Evolutionary conservation across 1,140 invertebrate genomes (phyloP).

Genomic region (Monomorium pharaonis): DNA sequence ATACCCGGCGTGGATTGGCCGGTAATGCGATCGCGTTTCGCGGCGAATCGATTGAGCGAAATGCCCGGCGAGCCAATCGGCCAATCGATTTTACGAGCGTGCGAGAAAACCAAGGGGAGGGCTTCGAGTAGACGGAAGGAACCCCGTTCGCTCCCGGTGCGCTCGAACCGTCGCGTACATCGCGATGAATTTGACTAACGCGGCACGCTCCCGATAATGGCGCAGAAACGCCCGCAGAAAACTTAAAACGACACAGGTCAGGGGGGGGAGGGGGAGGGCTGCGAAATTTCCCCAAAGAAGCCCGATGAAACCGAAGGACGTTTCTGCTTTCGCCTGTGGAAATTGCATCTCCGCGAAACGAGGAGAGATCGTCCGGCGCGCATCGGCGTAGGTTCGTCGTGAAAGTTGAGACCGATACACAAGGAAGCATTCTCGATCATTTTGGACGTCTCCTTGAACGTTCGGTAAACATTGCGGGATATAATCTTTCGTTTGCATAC

Average conservation of each 20-base stretch:
- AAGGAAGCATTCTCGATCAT: constrained; percentile 46
- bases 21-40: constrained; percentile 52
- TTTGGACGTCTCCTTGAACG: constrained; percentile 42
- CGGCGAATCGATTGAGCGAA: constrained; percentile 31
- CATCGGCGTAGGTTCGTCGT: constrained; percentile 28
- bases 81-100: constrained; percentile 50
- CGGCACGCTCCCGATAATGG: neutral
- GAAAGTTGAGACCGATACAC: constrained; percentile 52
- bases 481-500: constrained; percentile 64
- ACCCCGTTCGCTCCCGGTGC: neutral
- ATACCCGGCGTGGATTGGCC: constrained; percentile 51
- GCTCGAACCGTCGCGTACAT: neutral
- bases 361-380: neutral
- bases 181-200: neutral
- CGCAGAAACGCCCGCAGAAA: neutral
- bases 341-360: constrained; percentile 6
- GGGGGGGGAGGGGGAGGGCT: too few species aligned
- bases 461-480: constrained; percentile 49
- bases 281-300: constrained; percentile 21
- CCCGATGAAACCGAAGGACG: neutral
- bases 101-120: constrained; percentile 54
- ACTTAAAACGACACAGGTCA: too few species aligned
- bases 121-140: neutral
- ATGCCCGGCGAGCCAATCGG: constrained; percentile 36
- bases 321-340: constrained; percentile 39